phyloP scores from a whole-genome alignment of 2,888 invertebrate genomes.

The Pseudococcus jackbeardsleyi region DNA sequence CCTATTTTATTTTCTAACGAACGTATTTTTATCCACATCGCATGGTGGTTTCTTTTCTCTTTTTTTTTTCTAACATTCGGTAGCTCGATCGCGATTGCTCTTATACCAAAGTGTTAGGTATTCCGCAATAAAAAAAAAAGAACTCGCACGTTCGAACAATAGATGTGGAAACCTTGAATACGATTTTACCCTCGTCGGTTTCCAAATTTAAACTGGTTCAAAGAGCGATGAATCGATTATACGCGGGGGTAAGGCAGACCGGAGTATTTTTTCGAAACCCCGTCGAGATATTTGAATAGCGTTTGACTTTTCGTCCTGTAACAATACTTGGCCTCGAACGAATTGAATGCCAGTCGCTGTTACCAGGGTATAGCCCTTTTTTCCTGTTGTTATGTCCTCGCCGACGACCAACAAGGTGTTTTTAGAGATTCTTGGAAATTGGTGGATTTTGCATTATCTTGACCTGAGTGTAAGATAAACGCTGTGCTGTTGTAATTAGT shows the following conservation, averaged over 20 bases:
- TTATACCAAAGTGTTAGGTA: not conserved
- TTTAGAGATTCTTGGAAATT: conserved; percentile 2
- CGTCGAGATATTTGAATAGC: conserved; percentile 10
- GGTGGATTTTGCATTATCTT: not conserved
- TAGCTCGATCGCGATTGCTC: not conserved
- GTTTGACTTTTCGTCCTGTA: conserved; percentile 11
- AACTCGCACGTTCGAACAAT: not conserved
- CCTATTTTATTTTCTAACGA: not conserved
- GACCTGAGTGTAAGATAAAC: not conserved
- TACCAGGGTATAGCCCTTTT: not conserved
- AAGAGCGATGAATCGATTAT: conserved; percentile 17
- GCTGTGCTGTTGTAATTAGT: not conserved
- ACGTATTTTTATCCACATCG: not conserved
- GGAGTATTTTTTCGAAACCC: not conserved
- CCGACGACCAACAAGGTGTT: not conserved
- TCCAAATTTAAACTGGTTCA: conserved; percentile 44
- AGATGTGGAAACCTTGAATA: conserved; percentile 29
- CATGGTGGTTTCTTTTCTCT: not conserved
- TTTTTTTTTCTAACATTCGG: not conserved
- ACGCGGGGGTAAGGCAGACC: not conserved
- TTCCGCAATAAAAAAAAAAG: not conserved
- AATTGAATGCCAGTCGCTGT: not conserved
- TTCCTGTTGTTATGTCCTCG: not conserved
- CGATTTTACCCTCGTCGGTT: conserved; percentile 23
- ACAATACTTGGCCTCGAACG: not conserved